Evolutionary conservation across 2,888 invertebrate genomes (phyloP), one percentile per base, ranked within the genome.

Genomic region (Nowickia ferox): DNA sequence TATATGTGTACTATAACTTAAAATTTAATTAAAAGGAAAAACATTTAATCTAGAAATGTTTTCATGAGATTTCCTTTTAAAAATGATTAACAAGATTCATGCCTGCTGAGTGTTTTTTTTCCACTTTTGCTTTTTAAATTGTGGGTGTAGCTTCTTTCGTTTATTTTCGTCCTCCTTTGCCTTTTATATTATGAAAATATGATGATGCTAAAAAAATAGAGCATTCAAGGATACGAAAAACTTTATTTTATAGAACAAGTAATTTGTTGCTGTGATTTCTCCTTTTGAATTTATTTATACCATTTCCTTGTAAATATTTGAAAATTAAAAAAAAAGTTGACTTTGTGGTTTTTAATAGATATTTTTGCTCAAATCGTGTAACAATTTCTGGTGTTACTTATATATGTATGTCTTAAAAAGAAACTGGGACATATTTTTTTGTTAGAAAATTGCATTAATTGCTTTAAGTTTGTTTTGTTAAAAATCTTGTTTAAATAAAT

Each of bases 171-270:
- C 51, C 15, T 63, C 22, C 63, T 75, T 48, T 48, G 59, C 9
- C 17, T 57, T 9, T 30, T 13, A 9, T 65, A 53, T 68, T 4
- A 17, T 53, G 17, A 42, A 53, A 51, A 53, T 22, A 42, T 61
- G 17, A 15, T 74, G 48, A 1, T 40, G 51, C 40, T 48, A 13
- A 40, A 48, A 61, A 53, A 75, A 40, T 15, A 63, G 19, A 75
- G 10, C n/a, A 53, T 63, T 75, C 75, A 75, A 75, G 75, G 75
- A 53, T 61, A 74, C 22, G 13, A 72, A 40, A 51, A 75, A 75
- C 22, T 75, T 63, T 63, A n/a, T 51, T 48, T 57, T 61, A 51
- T 57, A 30, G 44, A 42, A 69, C 5, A 44, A 15, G 42, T 17
- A 17, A 42, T n/a, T 30, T 38, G 10, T 40, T 63, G 30, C 11